Percentiles rank a stretch among this genome's conserved stretches.
Conservation (phyloP, 2,113 vertebrate genomes). For the Rhegmatorhina hoffmannsi region DNA sequence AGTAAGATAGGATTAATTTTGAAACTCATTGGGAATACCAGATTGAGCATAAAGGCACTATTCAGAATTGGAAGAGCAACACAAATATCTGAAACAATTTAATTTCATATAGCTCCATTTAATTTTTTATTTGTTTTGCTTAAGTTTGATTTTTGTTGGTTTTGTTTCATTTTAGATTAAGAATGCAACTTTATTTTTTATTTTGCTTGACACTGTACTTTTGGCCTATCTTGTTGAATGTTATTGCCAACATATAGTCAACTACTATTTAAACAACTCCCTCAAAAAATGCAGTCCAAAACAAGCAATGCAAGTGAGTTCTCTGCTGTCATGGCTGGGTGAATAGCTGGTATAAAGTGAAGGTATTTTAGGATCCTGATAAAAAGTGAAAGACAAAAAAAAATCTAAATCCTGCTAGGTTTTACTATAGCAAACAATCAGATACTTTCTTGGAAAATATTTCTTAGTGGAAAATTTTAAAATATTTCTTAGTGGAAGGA, state of each 20-base stretch:
- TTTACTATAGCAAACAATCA: not conserved
- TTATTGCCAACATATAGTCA: not conserved
- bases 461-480: constrained; percentile 6
- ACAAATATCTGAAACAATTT: not conserved
- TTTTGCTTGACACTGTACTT: not conserved
- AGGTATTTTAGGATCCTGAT: not conserved
- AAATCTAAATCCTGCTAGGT: not conserved
- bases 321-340: not conserved
- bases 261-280: not conserved
- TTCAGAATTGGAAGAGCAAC: not conserved
- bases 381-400: not conserved
- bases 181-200: not conserved
- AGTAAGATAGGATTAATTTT: not conserved
- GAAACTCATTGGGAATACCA: not conserved
- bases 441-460: not conserved
- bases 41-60: not conserved
- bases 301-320: not conserved
- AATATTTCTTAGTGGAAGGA: constrained; percentile 1
- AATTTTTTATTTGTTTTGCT: not conserved
- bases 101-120: not conserved
- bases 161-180: not conserved
- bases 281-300: not conserved
- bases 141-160: not conserved
- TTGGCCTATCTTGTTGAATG: not conserved
- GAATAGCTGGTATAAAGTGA: not conserved